These are phyloP conservation scores for Trachemys scripta DNA, from an alignment of 2,113 vertebrate genomes.

Conservation along the genomic window DNA sequence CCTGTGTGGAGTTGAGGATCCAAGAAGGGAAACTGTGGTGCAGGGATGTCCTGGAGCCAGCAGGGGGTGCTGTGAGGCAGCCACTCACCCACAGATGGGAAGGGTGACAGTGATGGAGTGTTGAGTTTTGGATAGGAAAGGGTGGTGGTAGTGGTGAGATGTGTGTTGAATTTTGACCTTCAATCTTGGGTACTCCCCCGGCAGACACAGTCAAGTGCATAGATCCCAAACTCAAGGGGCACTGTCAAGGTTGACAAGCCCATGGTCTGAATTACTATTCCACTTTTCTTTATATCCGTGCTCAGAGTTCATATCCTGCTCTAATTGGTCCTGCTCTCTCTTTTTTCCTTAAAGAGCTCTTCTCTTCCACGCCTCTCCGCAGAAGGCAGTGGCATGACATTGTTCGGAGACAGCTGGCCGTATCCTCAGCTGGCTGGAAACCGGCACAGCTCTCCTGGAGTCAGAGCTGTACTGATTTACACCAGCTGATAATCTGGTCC, in stretches of 20 bases:
- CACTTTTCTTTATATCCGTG: background rate
- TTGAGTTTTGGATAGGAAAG: background rate
- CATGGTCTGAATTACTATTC: background rate
- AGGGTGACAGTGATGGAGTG: too few species aligned
- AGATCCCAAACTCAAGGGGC: background rate
- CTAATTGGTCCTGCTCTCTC: background rate
- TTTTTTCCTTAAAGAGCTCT: background rate
- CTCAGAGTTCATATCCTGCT: background rate
- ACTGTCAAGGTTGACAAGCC: background rate
- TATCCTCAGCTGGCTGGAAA: background rate
- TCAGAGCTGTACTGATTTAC: background rate
- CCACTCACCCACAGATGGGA: background rate
- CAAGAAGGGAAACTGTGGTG: background rate
- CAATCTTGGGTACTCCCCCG: background rate
- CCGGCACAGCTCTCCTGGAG: background rate
- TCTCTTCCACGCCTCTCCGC: background rate
- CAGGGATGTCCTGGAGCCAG: background rate
- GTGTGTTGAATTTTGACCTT: background rate
- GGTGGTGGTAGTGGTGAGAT: background rate
- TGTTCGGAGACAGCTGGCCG: background rate
- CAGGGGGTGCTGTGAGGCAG: background rate
- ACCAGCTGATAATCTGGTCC: background rate
- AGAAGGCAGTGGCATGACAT: background rate
- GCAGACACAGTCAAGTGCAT: background rate
- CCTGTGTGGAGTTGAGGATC: background rate